phyloP scores from a whole-genome alignment of 2,113 vertebrate genomes.

The Chaetorhynchus papuensis region DNA sequence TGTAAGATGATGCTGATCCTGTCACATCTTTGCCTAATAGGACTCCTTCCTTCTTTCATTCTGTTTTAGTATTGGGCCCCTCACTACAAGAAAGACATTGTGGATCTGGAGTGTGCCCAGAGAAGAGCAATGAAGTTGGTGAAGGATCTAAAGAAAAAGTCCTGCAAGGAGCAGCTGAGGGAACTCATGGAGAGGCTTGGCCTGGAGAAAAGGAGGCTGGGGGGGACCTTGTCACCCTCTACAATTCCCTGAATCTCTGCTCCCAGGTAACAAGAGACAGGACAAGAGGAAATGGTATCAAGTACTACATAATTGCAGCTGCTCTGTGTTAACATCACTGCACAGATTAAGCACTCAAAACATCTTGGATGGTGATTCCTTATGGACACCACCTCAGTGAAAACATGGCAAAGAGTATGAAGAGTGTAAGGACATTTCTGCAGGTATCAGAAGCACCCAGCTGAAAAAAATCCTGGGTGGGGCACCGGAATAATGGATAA shows the following conservation, averaged over 20 bases:
- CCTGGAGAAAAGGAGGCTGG: not conserved
- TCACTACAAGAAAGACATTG: not conserved
- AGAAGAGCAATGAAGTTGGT: not conserved
- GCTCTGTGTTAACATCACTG: not conserved
- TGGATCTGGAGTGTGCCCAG: not conserved
- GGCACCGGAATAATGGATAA: not conserved
- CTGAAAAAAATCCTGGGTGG: not conserved
- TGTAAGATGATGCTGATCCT: not conserved
- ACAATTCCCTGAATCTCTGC: not conserved
- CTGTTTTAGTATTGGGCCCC: not conserved
- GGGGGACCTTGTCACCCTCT: not conserved
- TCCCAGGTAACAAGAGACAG: not conserved
- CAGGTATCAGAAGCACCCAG: not conserved
- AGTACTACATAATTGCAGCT: accelerated
- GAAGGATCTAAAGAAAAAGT: not conserved
- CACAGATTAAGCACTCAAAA: not conserved
- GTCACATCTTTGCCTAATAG: not conserved
- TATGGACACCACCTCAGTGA: not conserved
- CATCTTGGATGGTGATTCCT: not conserved
- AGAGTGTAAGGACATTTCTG: not conserved
- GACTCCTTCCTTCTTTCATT: not conserved
- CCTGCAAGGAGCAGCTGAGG: not conserved
- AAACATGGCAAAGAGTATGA: not conserved
- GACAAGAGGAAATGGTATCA: not conserved
- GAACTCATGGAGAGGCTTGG: not conserved